Evolutionary conservation across 2,888 invertebrate species (phyloP).

Genomic region (Pharmacophagus antenor): DNA sequence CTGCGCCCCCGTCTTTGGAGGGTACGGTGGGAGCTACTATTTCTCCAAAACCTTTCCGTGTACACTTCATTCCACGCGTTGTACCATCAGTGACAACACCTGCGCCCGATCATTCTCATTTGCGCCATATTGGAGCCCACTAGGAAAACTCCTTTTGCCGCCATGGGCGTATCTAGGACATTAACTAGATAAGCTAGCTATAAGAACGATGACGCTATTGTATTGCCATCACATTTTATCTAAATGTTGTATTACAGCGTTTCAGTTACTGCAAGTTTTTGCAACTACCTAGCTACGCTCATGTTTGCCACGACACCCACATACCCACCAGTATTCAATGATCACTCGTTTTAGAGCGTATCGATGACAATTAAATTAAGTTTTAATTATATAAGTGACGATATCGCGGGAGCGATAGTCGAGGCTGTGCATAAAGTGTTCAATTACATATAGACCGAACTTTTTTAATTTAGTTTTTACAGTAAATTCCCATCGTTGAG

Average conservation of each 20-base stretch:
- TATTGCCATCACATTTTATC: slow-evolving; percentile 35
- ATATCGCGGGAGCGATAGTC: slow-evolving; percentile 65
- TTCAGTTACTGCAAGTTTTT: slow-evolving; percentile 18
- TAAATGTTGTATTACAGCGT: slow-evolving; percentile 35
- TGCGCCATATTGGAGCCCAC: slow-evolving; percentile 69
- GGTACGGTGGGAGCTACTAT: slow-evolving; percentile 93
- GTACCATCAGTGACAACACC: slow-evolving; percentile 47
- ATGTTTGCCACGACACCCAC: slow-evolving; percentile 41
- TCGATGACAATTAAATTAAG: slow-evolving; percentile 72
- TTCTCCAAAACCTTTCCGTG: slow-evolving; percentile 89
- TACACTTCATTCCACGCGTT: slow-evolving; percentile 82
- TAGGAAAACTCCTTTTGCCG: slow-evolving; percentile 38
- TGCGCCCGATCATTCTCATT: slow-evolving; percentile 66
- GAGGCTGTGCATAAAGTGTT: slow-evolving; percentile 81
- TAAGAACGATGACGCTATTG: slow-evolving; percentile 23
- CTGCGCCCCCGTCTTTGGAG: slow-evolving; percentile 87
- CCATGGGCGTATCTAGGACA: slow-evolving; percentile 30
- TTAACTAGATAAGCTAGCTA: slow-evolving; percentile 25
- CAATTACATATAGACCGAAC: slow-evolving; percentile 69
- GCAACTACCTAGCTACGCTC: slow-evolving; percentile 25
- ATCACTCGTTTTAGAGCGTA: slow-evolving; percentile 81
- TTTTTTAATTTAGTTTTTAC: slow-evolving; percentile 56
- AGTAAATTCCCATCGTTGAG: slow-evolving; percentile 74
- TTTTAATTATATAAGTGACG: slow-evolving; percentile 61
- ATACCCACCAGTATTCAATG: slow-evolving; percentile 77